A percentile compares a stretch with the other conserved stretches of the same genome.
phyloP scores from a whole-genome alignment of 1,140 invertebrate species.

The Bombus huntii region DNA sequence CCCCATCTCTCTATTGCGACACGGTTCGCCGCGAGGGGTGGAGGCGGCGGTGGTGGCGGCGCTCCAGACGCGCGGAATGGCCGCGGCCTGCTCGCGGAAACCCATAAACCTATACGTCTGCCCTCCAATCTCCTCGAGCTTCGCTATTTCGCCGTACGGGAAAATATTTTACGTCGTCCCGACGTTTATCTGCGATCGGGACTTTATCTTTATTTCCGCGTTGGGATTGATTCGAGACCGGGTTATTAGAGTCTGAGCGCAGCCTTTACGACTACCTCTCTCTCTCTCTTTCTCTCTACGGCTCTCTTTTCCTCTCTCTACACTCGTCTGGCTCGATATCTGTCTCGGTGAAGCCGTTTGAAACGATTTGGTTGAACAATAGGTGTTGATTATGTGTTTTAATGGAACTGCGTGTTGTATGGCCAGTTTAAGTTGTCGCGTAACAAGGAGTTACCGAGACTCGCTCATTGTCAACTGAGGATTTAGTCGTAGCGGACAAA shows the following conservation, averaged over 20 bases:
- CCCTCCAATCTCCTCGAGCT: conserved; percentile 68
- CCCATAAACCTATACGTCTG: conserved; percentile 78
- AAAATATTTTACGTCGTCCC: conserved; percentile 61
- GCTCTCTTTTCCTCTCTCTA: too few species aligned
- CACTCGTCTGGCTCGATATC: too few species aligned
- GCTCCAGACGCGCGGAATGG: conserved; percentile 76
- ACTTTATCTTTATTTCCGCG: conserved; percentile 63
- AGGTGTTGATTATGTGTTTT: too few species aligned
- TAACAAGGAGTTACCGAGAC: too few species aligned
- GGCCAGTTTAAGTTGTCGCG: too few species aligned
- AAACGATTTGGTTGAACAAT: too few species aligned
- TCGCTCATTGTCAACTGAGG: too few species aligned
- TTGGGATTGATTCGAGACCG: conserved; percentile 52
- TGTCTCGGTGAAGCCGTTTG: too few species aligned
- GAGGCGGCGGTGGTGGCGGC: conserved; percentile 38
- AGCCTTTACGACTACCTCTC: conserved; percentile 27
- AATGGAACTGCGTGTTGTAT: too few species aligned
- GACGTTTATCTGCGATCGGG: conserved; percentile 66
- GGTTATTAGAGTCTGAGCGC: conserved; percentile 42
- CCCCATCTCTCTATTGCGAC: conserved; percentile 62
- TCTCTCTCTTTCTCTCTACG: neutral
- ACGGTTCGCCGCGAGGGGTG: conserved; percentile 31
- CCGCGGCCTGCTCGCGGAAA: conserved; percentile 78
- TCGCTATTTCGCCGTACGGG: conserved; percentile 34
- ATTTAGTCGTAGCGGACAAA: too few species aligned